Conservation (phyloP, 2,113 vertebrate genomes). For the Dissostichus mawsoni region DNA sequence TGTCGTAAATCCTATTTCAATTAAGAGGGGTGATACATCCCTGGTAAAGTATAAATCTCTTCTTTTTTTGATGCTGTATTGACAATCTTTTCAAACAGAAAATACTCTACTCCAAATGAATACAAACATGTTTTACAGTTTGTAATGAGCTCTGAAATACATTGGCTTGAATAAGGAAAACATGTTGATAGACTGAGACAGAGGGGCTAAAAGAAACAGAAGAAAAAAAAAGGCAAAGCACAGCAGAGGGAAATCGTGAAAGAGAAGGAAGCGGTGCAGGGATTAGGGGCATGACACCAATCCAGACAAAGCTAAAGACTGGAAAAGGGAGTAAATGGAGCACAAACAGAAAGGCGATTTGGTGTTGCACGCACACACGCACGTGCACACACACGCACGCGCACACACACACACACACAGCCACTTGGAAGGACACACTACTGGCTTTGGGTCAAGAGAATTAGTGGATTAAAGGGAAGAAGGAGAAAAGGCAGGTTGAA, state of each 20-base stretch:
- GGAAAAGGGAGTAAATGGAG: conserved; percentile 73
- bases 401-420: conserved; percentile 17
- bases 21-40: conserved; percentile 42
- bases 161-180: neutral
- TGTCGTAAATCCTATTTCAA: conserved; percentile 50
- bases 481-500: conserved; percentile 12
- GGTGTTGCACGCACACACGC: neutral
- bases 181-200: conserved; percentile 22
- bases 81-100: neutral
- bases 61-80: neutral
- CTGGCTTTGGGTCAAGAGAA: conserved; percentile 18
- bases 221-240: conserved; percentile 22
- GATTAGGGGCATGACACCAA: conserved; percentile 79
- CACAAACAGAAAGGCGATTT: conserved; percentile 40
- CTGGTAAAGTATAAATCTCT: neutral
- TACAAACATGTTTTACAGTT: neutral
- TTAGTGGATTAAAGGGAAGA: neutral
- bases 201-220: conserved; percentile 31
- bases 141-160: conserved; percentile 8
- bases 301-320: conserved; percentile 78
- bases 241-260: conserved; percentile 37
- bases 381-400: conserved; percentile 4
- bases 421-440: conserved; percentile 26
- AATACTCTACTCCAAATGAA: neutral
- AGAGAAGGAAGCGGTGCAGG: conserved; percentile 33